phyloP scores from a whole-genome alignment of 2,888 invertebrate species.

The Papilio gigon region DNA sequence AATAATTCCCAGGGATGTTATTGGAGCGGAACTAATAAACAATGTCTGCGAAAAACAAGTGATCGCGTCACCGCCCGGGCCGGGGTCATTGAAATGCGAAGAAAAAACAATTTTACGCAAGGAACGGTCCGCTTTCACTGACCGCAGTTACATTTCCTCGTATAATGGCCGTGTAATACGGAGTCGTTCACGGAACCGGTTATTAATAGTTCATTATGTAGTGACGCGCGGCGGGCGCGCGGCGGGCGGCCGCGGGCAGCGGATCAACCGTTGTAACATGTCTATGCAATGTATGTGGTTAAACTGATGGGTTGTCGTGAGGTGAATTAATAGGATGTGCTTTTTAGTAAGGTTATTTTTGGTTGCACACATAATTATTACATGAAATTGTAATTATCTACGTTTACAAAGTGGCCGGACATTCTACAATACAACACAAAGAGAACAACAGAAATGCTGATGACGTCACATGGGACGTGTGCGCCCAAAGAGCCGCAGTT shows the following conservation, averaged over 20 bases:
- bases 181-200: slow-evolving; percentile 30
- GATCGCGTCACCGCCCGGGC: slow-evolving; percentile 38
- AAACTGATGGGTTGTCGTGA: not conserved
- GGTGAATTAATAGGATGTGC: not conserved
- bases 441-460: not conserved
- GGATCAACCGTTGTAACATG: no score
- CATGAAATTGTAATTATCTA: no score
- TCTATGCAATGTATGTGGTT: slow-evolving; percentile 7
- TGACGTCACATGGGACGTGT: no score
- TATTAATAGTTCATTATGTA: slow-evolving; percentile 24
- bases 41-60: not conserved
- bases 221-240: no score
- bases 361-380: no score
- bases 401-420: no score
- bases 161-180: slow-evolving; percentile 34
- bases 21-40: not conserved
- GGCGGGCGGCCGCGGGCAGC: no score
- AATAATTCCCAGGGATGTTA: not conserved
- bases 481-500: not conserved
- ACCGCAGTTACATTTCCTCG: slow-evolving; percentile 35
- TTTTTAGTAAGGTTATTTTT: not conserved
- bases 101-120: slow-evolving; percentile 37
- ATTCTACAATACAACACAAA: no score
- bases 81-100: slow-evolving; percentile 39
- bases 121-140: slow-evolving; percentile 34